Conservation (phyloP, 1,140 invertebrate genomes). For the Trichonephila clavata region DNA sequence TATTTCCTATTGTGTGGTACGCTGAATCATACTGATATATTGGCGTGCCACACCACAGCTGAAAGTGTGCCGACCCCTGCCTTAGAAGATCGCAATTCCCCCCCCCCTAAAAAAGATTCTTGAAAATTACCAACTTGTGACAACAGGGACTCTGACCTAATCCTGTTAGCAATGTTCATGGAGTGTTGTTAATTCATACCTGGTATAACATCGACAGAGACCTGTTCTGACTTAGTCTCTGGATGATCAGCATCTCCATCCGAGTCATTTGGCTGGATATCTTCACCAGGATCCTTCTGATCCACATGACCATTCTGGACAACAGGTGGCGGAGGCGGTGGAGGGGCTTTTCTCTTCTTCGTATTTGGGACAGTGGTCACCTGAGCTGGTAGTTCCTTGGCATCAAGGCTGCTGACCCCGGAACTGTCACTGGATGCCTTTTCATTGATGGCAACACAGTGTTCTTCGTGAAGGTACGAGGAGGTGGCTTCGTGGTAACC, state of each 20-base stretch:
- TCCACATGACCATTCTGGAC: not conserved
- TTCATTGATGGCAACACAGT: constrained; percentile 19
- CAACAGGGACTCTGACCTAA: too few relatives aligned
- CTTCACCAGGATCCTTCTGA: not conserved
- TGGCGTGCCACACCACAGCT: too few relatives aligned
- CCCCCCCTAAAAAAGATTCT: too few relatives aligned
- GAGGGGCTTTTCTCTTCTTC: constrained; percentile 61
- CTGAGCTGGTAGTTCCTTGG: not conserved
- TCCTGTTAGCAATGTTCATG: too few relatives aligned
- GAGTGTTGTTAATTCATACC: too few relatives aligned
- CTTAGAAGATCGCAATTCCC: too few relatives aligned
- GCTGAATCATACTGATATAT: too few relatives aligned
- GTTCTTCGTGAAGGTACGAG: constrained; percentile 54
- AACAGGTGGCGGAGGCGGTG: constrained; percentile 15
- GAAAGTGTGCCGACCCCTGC: too few relatives aligned
- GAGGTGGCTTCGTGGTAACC: constrained; percentile 75
- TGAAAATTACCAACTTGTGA: too few relatives aligned
- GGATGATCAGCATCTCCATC: not conserved
- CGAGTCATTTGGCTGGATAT: not conserved
- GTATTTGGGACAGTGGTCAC: not conserved
- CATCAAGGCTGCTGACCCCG: constrained; percentile 68
- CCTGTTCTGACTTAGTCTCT: not conserved
- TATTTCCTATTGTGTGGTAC: too few relatives aligned
- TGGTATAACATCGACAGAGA: not conserved
- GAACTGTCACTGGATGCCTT: constrained; percentile 72